Percentiles rank a stretch among this genome's conserved stretches.
Evolutionary conservation across 2,113 vertebrate species (phyloP).

Genomic region (Tachuris rubrigastra): DNA sequence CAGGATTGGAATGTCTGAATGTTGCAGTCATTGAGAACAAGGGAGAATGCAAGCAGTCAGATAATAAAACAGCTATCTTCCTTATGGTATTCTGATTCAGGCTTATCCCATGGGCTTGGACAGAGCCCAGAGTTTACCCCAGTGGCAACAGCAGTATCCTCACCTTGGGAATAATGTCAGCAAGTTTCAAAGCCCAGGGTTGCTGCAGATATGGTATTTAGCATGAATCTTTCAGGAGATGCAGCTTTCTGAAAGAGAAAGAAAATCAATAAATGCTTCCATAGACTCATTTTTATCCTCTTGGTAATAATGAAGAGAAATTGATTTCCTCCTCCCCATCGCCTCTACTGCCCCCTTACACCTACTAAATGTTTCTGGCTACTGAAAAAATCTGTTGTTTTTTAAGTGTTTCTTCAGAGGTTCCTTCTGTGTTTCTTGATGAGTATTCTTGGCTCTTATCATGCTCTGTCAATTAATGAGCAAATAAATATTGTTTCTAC

Average conservation of each 20-base stretch:
- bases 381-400: not conserved
- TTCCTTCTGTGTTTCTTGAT: constrained; percentile 6
- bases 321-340: not conserved
- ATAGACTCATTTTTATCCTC: not conserved
- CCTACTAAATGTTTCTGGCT: not conserved
- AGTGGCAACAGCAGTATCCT: not conserved
- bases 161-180: not conserved
- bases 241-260: not conserved
- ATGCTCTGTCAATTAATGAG: not conserved
- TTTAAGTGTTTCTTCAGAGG: not conserved
- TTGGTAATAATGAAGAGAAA: not conserved
- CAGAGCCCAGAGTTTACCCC: not conserved
- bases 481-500: not conserved
- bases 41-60: not conserved
- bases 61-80: not conserved
- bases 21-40: not conserved
- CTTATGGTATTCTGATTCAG: not conserved
- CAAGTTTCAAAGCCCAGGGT: not conserved
- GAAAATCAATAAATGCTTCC: not conserved
- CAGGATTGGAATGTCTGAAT: not conserved
- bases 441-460: not conserved
- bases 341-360: not conserved
- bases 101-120: not conserved
- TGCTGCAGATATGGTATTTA: not conserved
- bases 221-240: not conserved